These are phyloP conservation scores for Nesogale talazaci DNA, from an alignment of 2,113 vertebrate species.

Conservation along the genomic window DNA sequence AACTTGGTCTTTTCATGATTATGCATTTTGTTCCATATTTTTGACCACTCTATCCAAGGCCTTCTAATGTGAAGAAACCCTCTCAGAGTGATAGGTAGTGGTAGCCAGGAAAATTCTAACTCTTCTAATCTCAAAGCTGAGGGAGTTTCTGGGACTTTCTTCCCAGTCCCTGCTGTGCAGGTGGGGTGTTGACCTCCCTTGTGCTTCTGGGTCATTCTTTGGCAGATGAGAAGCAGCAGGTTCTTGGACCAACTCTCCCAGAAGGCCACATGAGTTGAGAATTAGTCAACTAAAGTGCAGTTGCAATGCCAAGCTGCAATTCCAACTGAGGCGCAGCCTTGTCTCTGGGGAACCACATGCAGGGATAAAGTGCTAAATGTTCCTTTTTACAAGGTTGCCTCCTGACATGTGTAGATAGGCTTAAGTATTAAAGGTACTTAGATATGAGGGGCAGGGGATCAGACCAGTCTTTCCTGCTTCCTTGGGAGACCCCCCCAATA, in stretches of 20 bases:
- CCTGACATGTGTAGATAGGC: neutral
- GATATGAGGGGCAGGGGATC: neutral
- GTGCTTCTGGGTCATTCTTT: conserved; percentile 84
- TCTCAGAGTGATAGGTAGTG: too few relatives aligned
- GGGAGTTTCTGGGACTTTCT: conserved; percentile 9
- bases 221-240: conserved; percentile 74
- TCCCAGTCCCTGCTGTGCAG: too few relatives aligned
- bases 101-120: too few relatives aligned
- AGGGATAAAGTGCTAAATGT: neutral
- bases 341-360: neutral
- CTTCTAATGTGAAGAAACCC: too few relatives aligned
- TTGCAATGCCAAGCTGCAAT: conserved; percentile 17
- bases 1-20: too few relatives aligned
- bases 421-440: conserved; percentile 45
- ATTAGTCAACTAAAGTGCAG: conserved; percentile 76
- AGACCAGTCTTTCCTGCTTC: neutral
- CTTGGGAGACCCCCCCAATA: conserved; percentile 17
- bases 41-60: too few relatives aligned
- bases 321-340: neutral
- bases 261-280: conserved; percentile 40
- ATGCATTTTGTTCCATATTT: too few relatives aligned
- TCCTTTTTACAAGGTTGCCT: neutral
- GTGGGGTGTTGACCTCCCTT: conserved; percentile 45
- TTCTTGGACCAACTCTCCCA: conserved; percentile 57
- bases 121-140: too few relatives aligned